Conservation (phyloP, 2,113 vertebrate genomes). For the Amblyornis subalaris region DNA sequence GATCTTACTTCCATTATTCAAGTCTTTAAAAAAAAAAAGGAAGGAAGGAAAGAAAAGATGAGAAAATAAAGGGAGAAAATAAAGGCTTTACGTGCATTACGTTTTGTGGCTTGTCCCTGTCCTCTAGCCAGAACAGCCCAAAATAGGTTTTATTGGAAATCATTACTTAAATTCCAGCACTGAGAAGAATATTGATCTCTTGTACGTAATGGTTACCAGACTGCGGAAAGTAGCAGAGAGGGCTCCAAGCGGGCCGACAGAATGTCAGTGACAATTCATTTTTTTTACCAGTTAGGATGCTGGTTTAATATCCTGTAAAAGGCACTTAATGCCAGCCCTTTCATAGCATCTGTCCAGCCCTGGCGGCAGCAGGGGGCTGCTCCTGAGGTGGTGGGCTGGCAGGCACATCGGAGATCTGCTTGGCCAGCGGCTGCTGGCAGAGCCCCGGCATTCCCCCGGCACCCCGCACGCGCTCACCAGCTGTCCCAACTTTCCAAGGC, state of each 20-base stretch:
- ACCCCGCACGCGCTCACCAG: conserved; percentile 53
- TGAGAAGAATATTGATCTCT: conserved; percentile 71
- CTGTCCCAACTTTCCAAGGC: conserved; percentile 71
- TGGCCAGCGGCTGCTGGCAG: conserved; percentile 19
- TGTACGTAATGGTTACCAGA: conserved; percentile 76
- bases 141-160: conserved; percentile 83
- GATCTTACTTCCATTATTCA: conserved; percentile 79
- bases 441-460: conserved; percentile 48
- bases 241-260: conserved; percentile 64
- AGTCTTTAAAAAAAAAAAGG: not conserved
- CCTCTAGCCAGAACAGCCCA: conserved; percentile 58
- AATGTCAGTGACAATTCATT: conserved; percentile 78
- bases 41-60: not conserved
- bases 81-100: conserved; percentile 57
- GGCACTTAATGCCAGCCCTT: conserved; percentile 72
- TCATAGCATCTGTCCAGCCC: conserved; percentile 70
- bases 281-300: conserved; percentile 73
- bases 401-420: conserved; percentile 25
- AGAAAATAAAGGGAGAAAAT: not conserved
- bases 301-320: conserved; percentile 83
- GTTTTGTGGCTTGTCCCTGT: conserved; percentile 71
- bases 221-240: conserved; percentile 67
- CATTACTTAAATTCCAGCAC: conserved; percentile 75
- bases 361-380: conserved; percentile 39
- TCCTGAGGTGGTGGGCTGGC: conserved; percentile 54